Conservation (phyloP, 2,113 vertebrate species). For the Trichomycterus rosablanca region DNA sequence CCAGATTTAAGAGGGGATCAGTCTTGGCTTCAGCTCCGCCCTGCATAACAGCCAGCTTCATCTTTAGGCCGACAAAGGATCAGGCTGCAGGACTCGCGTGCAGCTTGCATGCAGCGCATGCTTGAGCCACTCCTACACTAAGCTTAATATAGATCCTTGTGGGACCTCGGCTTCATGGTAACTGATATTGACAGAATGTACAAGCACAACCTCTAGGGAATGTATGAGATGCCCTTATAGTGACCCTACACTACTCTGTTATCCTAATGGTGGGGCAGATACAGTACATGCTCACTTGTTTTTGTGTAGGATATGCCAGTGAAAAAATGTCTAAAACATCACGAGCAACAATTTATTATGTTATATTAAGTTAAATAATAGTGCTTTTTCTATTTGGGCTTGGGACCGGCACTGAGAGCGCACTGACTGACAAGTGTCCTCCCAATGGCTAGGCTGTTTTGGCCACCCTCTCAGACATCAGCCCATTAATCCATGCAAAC, state of each 20-base stretch:
- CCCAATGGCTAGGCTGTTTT: too few relatives aligned
- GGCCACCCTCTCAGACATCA: too few relatives aligned
- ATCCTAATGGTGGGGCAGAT: not conserved
- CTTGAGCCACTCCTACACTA: constrained; percentile 1
- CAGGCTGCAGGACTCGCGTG: not conserved
- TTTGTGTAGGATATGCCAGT: too few relatives aligned
- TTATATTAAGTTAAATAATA: not conserved
- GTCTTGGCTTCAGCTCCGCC: constrained; percentile 7
- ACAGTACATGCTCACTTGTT: too few relatives aligned
- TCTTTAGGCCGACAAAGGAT: constrained; percentile 21
- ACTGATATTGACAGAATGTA: constrained; percentile 6
- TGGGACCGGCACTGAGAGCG: too few relatives aligned
- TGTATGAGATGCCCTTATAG: too few relatives aligned
- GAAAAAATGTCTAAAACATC: not conserved
- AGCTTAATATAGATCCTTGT: constrained; percentile 19
- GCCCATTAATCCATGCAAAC: too few relatives aligned
- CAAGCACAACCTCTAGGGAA: not conserved
- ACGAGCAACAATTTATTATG: not conserved
- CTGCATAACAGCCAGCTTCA: constrained; percentile 10
- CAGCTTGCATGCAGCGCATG: not conserved
- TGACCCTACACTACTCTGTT: not conserved
- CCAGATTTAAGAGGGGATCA: constrained; percentile 18
- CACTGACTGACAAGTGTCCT: too few relatives aligned
- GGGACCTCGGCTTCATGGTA: not conserved
- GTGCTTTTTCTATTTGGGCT: too few relatives aligned